A percentile compares a stretch with the other conserved stretches of the same genome.
phyloP scores from a whole-genome alignment of 2,113 vertebrate species.

The Xenus cinereus region DNA sequence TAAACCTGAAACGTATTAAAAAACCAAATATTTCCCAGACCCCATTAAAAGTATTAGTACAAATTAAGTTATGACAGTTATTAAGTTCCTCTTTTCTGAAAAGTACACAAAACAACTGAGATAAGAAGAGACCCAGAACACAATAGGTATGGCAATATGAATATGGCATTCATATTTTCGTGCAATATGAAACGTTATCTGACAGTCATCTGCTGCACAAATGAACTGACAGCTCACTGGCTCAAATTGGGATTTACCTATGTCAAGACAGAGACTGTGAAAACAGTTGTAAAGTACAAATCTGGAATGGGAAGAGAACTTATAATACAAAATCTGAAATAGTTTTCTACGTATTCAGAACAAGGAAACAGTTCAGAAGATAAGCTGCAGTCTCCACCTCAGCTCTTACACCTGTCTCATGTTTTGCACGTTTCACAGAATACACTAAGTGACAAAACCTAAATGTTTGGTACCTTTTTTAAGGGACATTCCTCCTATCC shows the following conservation, averaged over 20 bases:
- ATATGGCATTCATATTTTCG: too few species aligned
- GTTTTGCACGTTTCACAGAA: background rate
- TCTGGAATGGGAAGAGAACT: background rate
- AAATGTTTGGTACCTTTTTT: background rate
- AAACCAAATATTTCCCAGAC: background rate
- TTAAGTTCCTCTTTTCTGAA: background rate
- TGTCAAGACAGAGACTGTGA: background rate
- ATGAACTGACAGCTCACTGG: background rate
- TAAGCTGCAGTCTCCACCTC: background rate
- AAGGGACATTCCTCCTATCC: background rate
- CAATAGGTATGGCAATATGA: background rate
- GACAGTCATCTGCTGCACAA: background rate
- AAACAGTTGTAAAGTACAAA: background rate
- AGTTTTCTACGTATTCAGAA: background rate
- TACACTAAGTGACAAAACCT: background rate
- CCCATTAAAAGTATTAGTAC: background rate
- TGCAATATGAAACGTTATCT: background rate
- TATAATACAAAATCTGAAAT: background rate
- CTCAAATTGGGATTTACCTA: background rate
- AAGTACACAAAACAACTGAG: background rate
- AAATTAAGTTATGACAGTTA: background rate
- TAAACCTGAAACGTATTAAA: background rate
- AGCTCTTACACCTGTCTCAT: background rate
- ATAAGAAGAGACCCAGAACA: background rate
- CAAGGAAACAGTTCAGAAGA: background rate